Percentiles rank a stretch among this genome's conserved stretches.
Evolutionary conservation across 2,888 invertebrate species (phyloP).

Genomic region (Drosophila kanekoi): DNA sequence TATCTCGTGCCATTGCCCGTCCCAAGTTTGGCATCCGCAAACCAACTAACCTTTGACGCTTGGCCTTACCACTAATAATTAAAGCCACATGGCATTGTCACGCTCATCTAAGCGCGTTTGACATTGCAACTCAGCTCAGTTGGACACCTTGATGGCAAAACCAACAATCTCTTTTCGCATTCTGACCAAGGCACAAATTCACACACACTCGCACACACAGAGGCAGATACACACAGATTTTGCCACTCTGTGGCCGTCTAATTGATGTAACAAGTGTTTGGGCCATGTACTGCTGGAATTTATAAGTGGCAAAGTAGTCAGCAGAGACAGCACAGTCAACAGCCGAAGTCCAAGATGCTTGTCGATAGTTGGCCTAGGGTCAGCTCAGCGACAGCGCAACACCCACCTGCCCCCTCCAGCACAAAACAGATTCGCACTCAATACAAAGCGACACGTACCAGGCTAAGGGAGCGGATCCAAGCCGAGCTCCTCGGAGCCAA

Average conservation of each 20-base stretch:
- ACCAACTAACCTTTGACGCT: conserved; percentile 33
- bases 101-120: conserved; percentile 45
- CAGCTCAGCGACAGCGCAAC: conserved; percentile 30
- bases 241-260: conserved; percentile 73
- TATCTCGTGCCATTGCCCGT: not conserved
- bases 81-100: conserved; percentile 49
- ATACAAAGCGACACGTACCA: conserved; percentile 70
- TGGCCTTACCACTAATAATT: conserved; percentile 57
- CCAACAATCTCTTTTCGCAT: conserved; percentile 64
- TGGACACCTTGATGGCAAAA: conserved; percentile 64
- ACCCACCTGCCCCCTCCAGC: conserved; percentile 19
- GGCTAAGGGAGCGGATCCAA: conserved; percentile 26
- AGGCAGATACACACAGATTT: conserved; percentile 16
- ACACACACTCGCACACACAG: conserved; percentile 2
- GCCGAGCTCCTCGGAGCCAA: conserved; percentile 52
- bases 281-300: conserved; percentile 81
- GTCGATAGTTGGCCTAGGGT: conserved; percentile 72
- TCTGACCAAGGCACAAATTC: conserved; percentile 39
- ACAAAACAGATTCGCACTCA: conserved; percentile 69
- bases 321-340: conserved; percentile 64
- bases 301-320: conserved; percentile 79
- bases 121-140: conserved; percentile 48
- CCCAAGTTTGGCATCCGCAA: conserved; percentile 21
- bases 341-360: conserved; percentile 71
- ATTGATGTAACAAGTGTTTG: conserved; percentile 84